These are phyloP conservation scores for Anguilla obscura DNA, from an alignment of 2,797 vertebrate genomes.

Conservation along the genomic window DNA sequence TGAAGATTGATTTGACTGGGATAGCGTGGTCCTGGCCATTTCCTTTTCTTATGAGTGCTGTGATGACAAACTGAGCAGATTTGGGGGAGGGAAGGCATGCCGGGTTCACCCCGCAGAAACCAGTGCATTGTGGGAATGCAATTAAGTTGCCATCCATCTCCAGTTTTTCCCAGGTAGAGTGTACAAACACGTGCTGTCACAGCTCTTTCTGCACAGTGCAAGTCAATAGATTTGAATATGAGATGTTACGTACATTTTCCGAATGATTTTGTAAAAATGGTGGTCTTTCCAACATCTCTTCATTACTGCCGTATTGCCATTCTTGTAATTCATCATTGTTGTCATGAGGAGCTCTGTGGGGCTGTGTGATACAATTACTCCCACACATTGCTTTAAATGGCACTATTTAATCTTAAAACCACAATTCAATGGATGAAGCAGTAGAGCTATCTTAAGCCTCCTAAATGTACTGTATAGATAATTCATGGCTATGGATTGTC, in stretches of 20 bases:
- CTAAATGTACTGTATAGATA: background rate
- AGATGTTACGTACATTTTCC: background rate
- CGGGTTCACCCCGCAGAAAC: background rate
- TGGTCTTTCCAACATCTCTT: background rate
- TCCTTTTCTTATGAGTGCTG: background rate
- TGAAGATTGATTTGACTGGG: background rate
- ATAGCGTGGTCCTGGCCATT: background rate
- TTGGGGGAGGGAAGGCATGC: background rate
- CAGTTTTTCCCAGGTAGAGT: background rate
- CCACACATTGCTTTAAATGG: slow-evolving; percentile 13
- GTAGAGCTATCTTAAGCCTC: background rate
- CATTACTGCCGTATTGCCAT: background rate
- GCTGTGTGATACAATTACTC: slow-evolving; percentile 25
- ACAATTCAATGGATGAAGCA: slow-evolving; percentile 4
- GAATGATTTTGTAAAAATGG: background rate
- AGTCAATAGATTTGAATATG: background rate
- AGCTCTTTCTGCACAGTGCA: background rate
- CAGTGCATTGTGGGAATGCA: slow-evolving; percentile 7
- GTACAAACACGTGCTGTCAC: background rate
- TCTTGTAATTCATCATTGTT: background rate
- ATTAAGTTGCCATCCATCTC: slow-evolving; percentile 4
- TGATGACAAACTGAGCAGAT: background rate
- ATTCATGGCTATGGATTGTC: background rate
- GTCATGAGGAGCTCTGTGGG: background rate
- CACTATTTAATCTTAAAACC: slow-evolving; percentile 8